Base-by-base conservation (phyloP, 2,888 invertebrate genomes). In the Resseliella maxima region DNA sequence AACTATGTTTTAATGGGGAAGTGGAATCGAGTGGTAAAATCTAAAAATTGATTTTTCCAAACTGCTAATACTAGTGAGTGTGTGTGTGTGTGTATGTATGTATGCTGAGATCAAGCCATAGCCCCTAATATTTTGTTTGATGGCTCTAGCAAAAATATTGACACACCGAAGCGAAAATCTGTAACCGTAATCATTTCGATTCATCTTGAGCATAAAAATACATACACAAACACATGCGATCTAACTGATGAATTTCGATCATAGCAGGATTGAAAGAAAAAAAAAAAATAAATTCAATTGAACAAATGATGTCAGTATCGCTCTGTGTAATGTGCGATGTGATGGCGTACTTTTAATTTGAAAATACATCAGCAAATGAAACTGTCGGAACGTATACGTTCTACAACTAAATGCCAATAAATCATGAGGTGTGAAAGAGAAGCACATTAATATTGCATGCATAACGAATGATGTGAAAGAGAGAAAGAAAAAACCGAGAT, bases 181-280 rank as follows among this genome's bases (percentile, higher is more conserved):
- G 83, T 83, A 83, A 83, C 83, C 83, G 83, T 83, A 83, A 83
- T 83, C 83, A 83, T 38, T 83, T 83, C 38, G 38, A 83, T 83
- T 83, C 83, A 83, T 83, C 83, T 83, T 8, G 38, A 83, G n/a
- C n/a, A 24, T 38, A n/a, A n/a, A n/a, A n/a, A n/a, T n/a, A n/a
- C n/a, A 21, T 12, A 38, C 81, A 35, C 18, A 15, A 8, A 18
- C 81, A 81, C 38, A 83, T 83, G 36, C 83, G n/a, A 83, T 83
- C 24, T 38, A 12, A 83, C 83, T 38, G 38, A 83, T 83, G 83
- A 83, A 38, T 83, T 83, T 83, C 38, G 38, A 83, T 83, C 83
- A 38, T n/a, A 1, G 38, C 21, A 38, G 46, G 18, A 64, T n/a
- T 24, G 64, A 31, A 18, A 64, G 18, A 64, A 15, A 24, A 27